Base-by-base conservation (phyloP, 2,888 invertebrate genomes). In the Abrostola tripartita region DNA sequence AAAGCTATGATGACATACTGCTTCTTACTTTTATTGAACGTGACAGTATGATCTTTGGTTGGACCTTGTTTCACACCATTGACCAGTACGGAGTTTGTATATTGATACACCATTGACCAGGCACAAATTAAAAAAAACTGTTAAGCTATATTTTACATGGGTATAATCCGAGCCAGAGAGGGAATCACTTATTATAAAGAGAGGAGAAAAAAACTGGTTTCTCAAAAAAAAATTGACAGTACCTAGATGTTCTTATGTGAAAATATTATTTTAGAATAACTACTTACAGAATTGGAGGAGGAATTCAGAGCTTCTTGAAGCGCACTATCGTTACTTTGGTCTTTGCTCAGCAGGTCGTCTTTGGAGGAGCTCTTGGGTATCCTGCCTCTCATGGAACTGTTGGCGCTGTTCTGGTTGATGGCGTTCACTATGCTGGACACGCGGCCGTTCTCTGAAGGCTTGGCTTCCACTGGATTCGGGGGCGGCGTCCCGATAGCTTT, bases 401-500 rank as follows among this genome's bases (percentile, higher is more conserved):
- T 88, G 35, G 77, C 74, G 40, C 68, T 82, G 76, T 82, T 85
- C 67, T 91, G 90, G 74, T 95, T 95, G 62, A 95, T 88, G 0
- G 94, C 93, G 63, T 92, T 90, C 64, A 95, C 94, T 57, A 95
- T 94, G 42, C 81, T 92, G 0, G 94, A 93, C 9, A 95, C 95
- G 6, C 94, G 87, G 4, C 93, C 91, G 77, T 93, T 94, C 55
- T 95, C 95, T 0, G 80, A 71, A 35, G 78, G 41, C 37, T 84
- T 84, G 5, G 57, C 54, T 65, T 90, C 90, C 35, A 76, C 68
- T 6, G 85, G 68, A 37, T 84, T 85, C 4, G 84, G 50, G 57
- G 41, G 71, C 6, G 71, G 85, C 0, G 92, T 85, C 0, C 91
- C 92, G 51, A 94, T 88, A 0, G 92, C 90, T 69, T 94, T 94